These are phyloP conservation scores for Tapera naevia DNA, from an alignment of 2,797 vertebrate species.

Conservation along the genomic window DNA sequence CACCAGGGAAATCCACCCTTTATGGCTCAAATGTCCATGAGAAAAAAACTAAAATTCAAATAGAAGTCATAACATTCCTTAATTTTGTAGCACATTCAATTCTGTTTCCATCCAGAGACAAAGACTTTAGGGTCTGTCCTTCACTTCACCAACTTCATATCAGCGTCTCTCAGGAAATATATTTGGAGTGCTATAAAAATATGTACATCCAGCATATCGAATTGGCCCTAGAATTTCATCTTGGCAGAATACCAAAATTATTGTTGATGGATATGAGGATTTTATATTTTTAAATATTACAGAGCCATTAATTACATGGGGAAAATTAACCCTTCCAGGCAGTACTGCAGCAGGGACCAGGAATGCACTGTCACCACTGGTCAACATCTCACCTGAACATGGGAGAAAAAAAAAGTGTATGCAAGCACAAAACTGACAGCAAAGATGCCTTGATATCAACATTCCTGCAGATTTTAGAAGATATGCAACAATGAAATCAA, in stretches of 20 bases:
- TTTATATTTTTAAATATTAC: conserved; percentile 27
- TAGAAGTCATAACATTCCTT: neutral
- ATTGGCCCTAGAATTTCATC: neutral
- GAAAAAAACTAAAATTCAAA: neutral
- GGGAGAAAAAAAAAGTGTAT: neutral
- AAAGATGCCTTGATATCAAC: neutral
- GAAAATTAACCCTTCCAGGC: conserved; percentile 3
- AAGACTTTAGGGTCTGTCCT: neutral
- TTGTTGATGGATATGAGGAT: neutral
- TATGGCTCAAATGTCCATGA: neutral
- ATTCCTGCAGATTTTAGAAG: neutral
- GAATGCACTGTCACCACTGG: neutral
- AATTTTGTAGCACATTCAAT: neutral
- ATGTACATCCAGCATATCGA: neutral
- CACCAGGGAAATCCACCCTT: neutral
- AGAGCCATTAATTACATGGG: conserved; percentile 12
- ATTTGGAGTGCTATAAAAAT: neutral
- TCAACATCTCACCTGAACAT: neutral
- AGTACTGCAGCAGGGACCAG: neutral
- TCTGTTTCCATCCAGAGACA: neutral
- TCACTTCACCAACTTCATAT: neutral
- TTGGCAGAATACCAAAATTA: conserved; percentile 5
- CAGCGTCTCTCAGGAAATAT: neutral
- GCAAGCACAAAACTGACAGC: neutral
- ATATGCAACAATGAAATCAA: neutral